Evolutionary conservation across 2,797 vertebrate species (phyloP), one percentile per base, ranked within the genome.

Genomic region (Periophthalmus magnuspinnatus): DNA sequence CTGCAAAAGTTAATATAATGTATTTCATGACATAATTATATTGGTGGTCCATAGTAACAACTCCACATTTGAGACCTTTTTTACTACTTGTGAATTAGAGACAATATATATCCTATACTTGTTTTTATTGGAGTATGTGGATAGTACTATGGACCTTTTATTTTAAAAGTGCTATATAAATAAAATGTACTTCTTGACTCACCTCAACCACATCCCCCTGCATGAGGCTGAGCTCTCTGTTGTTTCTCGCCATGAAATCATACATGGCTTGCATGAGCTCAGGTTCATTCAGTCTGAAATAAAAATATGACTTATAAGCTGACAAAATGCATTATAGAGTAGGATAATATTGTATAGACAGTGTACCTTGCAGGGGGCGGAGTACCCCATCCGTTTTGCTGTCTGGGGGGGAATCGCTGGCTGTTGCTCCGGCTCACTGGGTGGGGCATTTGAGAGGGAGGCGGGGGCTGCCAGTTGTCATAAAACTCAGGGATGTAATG

Each of bases 191-290:
- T 22, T 22, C 21, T 22, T 11, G 7, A 9, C 87, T 84, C 73
- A 93, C 97, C 96, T 95, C 90, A 63, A 98, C 88, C 21, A 86
- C 76, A 0, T 98, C 96, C 2, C 93, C 96, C 75, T 90, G 95
- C 84, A 81, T 85, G 24, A 96, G 58, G 13, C 88, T 95, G 80
- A 98, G 92, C 83, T 98, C 96, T 79, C 61, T 90, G 2, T 64
- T 79, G 83, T 97, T 97, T 79, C 95, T 93, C 22, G 93, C 94
- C 88, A 91, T 77, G 74, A 98, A 97, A 70, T 95, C 91, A 3
- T 94, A 93, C 0, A 93, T 85, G 58, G 93, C 96, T n/a, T 84
- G 88, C 90, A 92, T 94, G 69, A 86, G 10, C 19, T 74, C 50
- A 0, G 79, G 55, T 38, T 87, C 85, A 3, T 19, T 67, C 45